phyloP scores from a whole-genome alignment of 2,888 invertebrate genomes.

The Sclerodermus sp. region DNA sequence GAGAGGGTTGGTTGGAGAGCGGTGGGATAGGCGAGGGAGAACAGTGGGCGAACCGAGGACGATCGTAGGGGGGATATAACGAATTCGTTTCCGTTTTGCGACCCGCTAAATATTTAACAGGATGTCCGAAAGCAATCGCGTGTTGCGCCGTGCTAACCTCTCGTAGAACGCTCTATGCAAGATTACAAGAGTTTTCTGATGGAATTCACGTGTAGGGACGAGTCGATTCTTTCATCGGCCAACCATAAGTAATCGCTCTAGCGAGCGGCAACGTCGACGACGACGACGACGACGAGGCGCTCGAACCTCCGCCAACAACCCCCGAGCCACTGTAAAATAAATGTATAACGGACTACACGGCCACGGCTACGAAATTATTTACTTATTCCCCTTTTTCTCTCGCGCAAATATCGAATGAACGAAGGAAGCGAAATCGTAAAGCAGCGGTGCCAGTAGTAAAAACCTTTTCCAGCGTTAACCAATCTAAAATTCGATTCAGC shows the following conservation, averaged over 20 bases:
- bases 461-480: too few species aligned
- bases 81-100: conserved; percentile 9
- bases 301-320: too few species aligned
- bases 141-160: conserved; percentile 20
- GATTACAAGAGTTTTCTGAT: conserved; percentile 31
- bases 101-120: conserved; percentile 40
- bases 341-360: too few species aligned
- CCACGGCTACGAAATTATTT: too few species aligned
- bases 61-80: conserved; percentile 8
- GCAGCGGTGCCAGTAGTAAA: too few species aligned
- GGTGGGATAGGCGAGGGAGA: too few species aligned
- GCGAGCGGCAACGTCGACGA: neutral
- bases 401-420: too few species aligned
- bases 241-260: neutral
- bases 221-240: neutral
- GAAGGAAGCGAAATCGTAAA: too few species aligned
- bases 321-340: too few species aligned
- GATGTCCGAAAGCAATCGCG: conserved; percentile 27
- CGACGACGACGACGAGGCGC: too few species aligned
- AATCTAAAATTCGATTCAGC: too few species aligned
- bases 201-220: conserved; percentile 26
- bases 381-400: too few species aligned
- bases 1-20: neutral
- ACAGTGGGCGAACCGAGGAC: neutral
- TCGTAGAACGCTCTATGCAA: conserved; percentile 11